Evolutionary conservation across 2,888 invertebrate species (phyloP).

Genomic region (Acleris holmiana): DNA sequence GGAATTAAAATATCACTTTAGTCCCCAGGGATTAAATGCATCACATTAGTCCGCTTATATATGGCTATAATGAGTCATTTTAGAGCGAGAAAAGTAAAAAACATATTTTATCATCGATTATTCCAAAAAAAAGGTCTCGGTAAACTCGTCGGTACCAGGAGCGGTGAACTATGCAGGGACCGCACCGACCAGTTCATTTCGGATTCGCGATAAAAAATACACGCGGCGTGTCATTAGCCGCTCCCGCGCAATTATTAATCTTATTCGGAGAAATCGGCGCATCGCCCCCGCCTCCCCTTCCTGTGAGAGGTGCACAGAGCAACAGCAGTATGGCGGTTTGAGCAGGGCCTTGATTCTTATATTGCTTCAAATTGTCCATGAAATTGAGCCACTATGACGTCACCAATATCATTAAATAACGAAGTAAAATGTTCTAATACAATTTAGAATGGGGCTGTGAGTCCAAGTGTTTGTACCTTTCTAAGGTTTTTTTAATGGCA

Average conservation of each 20-base stretch:
- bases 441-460: no score
- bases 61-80: no score
- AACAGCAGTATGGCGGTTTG: constrained; percentile 15
- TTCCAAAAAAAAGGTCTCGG: neutral
- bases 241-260: constrained; percentile 77
- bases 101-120: neutral
- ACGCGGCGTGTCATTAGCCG: constrained; percentile 79
- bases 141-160: constrained; percentile 23
- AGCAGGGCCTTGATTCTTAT: neutral
- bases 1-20: no score
- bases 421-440: no score
- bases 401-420: no score
- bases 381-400: no score
- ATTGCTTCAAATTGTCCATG: no score
- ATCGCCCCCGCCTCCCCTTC: constrained; percentile 46
- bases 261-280: constrained; percentile 81
- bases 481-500: no score
- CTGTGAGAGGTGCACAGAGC: neutral
- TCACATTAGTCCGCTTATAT: no score
- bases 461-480: no score
- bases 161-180: constrained; percentile 37
- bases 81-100: no score
- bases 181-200: constrained; percentile 25
- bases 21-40: no score
- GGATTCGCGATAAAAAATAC: constrained; percentile 29